A percentile compares a stretch with the other conserved stretches of the same genome.
These are phyloP conservation scores for Botia almorhae DNA, from an alignment of 2,797 vertebrate species.

Conservation along the genomic window DNA sequence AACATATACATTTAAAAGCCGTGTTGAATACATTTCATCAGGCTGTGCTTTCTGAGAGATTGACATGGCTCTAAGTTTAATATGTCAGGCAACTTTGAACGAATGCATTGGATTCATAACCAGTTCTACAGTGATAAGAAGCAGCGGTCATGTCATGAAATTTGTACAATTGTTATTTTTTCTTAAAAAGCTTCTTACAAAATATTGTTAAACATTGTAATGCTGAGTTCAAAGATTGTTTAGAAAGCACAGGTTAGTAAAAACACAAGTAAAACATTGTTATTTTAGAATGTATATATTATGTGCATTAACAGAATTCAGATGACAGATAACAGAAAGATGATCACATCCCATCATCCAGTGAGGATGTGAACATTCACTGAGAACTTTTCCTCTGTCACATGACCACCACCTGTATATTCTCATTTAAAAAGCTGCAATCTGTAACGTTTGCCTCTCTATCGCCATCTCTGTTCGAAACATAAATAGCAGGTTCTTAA, in stretches of 20 bases:
- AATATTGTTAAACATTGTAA: background rate
- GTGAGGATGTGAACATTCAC: background rate
- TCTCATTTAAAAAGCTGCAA: background rate
- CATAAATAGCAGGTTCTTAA: too few relatives aligned
- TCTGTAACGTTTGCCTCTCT: too few relatives aligned
- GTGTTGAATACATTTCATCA: conserved; percentile 33
- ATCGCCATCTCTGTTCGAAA: too few relatives aligned
- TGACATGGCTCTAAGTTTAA: conserved; percentile 1
- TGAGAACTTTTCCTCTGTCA: background rate
- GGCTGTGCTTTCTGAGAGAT: conserved; percentile 24
- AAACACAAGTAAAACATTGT: too few relatives aligned
- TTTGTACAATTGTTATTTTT: background rate
- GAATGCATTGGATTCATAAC: background rate
- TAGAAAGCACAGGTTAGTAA: too few relatives aligned
- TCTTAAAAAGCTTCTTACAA: background rate
- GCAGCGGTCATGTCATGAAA: background rate
- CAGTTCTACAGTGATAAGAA: background rate
- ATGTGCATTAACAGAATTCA: background rate
- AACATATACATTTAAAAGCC: conserved; percentile 43
- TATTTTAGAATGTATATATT: background rate
- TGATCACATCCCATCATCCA: background rate
- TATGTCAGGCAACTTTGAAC: conserved; percentile 4
- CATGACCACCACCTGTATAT: background rate
- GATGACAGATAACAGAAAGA: background rate
- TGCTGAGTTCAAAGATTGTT: background rate